A percentile compares a stretch with the other conserved stretches of the same genome.
Evolutionary conservation across 1,140 invertebrate species (phyloP).

Genomic region (Panonychus citri): DNA sequence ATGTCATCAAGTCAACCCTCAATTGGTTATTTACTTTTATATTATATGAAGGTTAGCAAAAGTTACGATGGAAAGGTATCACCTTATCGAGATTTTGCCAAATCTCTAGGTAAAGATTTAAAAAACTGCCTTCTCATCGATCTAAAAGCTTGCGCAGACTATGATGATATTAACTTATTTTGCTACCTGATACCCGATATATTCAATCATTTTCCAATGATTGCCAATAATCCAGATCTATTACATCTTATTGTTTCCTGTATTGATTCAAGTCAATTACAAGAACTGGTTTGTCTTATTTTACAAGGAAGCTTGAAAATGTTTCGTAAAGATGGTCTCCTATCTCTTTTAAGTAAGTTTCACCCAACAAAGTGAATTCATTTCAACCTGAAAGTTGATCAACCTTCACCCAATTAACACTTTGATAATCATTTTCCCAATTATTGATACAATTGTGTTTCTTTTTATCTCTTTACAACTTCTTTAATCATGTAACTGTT

Average conservation of each 20-base stretch:
- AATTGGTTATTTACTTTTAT: constrained; percentile 62
- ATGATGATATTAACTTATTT: constrained; percentile 53
- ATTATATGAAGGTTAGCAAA: constrained; percentile 51
- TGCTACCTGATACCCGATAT: constrained; percentile 74
- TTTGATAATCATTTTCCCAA: too few relatives aligned
- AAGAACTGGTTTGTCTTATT: constrained; percentile 66
- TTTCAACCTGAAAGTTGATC: too few relatives aligned
- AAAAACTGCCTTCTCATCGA: constrained; percentile 13
- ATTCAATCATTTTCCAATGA: constrained; percentile 57
- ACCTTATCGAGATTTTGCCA: constrained; percentile 15
- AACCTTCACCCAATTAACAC: too few relatives aligned
- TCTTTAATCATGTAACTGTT: background rate
- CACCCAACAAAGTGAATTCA: too few relatives aligned
- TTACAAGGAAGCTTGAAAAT: constrained; percentile 49
- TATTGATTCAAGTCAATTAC: constrained; percentile 57
- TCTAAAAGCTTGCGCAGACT: constrained; percentile 40
- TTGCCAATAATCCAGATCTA: constrained; percentile 59
- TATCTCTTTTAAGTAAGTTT: constrained; percentile 21
- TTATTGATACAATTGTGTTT: too few relatives aligned
- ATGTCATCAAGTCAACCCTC: constrained; percentile 37
- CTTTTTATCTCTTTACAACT: background rate
- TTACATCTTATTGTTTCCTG: constrained; percentile 63
- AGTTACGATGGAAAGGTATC: constrained; percentile 12
- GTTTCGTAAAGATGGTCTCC: constrained; percentile 28
- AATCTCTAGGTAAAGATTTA: constrained; percentile 14